Conservation (phyloP, 2,888 invertebrate genomes). For the Melieria picta region DNA sequence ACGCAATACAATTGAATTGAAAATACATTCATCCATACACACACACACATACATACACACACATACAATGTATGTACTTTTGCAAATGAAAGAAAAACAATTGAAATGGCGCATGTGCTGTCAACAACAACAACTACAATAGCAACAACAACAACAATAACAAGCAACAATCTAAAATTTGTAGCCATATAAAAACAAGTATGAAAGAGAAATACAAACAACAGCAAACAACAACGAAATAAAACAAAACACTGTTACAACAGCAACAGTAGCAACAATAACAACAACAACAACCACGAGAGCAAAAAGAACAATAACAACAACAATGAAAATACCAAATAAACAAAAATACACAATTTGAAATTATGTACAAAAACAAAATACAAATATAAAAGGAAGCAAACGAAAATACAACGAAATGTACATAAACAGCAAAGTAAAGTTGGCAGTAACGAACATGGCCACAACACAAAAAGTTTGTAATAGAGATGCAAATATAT, state of each 20-base stretch:
- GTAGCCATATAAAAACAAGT: not conserved
- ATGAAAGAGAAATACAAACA: slow-evolving; percentile 25
- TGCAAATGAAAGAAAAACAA: slow-evolving; percentile 29
- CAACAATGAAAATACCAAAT: slow-evolving; percentile 13
- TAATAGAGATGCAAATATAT: no score
- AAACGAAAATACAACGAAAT: no score
- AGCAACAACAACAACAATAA: slow-evolving; percentile 23
- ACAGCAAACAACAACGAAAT: slow-evolving; percentile 10
- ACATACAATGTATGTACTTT: not conserved
- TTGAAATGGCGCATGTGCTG: slow-evolving; percentile 37
- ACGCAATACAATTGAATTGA: slow-evolving; percentile 3
- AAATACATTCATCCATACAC: not conserved
- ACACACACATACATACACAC: not conserved
- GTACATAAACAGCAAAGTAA: no score
- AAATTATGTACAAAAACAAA: no score
- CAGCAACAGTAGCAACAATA: slow-evolving; percentile 31
- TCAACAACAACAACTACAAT: slow-evolving; percentile 34
- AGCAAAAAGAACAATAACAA: slow-evolving; percentile 29
- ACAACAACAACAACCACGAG: slow-evolving; percentile 32
- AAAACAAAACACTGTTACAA: slow-evolving; percentile 2
- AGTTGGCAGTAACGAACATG: no score
- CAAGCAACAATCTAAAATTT: not conserved
- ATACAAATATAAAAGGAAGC: no score
- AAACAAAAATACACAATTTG: slow-evolving; percentile 5
- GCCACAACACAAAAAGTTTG: no score